These are phyloP conservation scores for Centropristis striata DNA, from an alignment of 2,113 vertebrate genomes.

Conservation along the genomic window DNA sequence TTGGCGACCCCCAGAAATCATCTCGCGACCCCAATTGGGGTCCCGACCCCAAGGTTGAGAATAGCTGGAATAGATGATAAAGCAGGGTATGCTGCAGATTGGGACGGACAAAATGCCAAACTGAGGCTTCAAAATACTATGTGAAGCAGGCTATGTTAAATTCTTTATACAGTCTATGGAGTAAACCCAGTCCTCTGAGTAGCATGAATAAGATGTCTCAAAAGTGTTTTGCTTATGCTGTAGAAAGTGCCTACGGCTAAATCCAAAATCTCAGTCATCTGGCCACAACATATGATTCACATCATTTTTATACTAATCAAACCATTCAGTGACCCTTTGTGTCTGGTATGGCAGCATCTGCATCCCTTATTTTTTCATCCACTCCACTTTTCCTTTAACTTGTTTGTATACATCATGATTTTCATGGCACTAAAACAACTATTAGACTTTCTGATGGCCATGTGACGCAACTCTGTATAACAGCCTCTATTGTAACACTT, in stretches of 20 bases:
- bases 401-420: slow-evolving; percentile 17
- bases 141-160: no score
- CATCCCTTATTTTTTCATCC: not conserved
- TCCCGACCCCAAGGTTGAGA: no score
- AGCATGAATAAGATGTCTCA: not conserved
- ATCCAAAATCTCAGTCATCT: slow-evolving; percentile 25
- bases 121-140: no score
- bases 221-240: no score
- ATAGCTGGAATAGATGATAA: no score
- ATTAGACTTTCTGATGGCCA: not conserved
- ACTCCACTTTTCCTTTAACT: slow-evolving; percentile 11
- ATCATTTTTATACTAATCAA: slow-evolving; percentile 44
- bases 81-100: no score
- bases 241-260: no score
- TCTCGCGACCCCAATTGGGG: no score
- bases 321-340: slow-evolving; percentile 17
- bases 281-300: slow-evolving; percentile 25
- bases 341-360: slow-evolving; percentile 30
- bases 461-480: slow-evolving; percentile 19
- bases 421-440: slow-evolving; percentile 31
- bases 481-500: slow-evolving; percentile 30
- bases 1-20: no score
- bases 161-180: no score
- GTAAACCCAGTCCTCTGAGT: not conserved
- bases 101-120: no score